Percentiles rank a stretch among this genome's conserved stretches.
Conservation (phyloP, 2,797 vertebrate genomes). For the Cuniculus paca region DNA sequence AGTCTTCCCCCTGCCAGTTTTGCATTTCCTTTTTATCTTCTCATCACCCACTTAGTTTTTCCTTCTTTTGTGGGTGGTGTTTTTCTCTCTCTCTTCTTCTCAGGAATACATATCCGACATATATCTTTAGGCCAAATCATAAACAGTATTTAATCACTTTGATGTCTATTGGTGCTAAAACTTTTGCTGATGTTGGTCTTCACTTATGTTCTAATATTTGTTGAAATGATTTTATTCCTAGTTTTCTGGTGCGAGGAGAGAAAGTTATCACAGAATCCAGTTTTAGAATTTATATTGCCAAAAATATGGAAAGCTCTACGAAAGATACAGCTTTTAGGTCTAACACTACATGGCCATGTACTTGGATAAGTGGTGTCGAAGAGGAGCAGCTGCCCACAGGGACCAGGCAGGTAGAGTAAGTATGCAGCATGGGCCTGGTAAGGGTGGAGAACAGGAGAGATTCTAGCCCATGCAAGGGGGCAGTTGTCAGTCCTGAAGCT, state of each 20-base stretch:
- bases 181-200: constrained; percentile 7
- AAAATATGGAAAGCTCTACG: not conserved
- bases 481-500: not conserved
- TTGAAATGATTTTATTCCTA: not conserved
- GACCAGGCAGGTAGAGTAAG: not conserved
- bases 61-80: not conserved
- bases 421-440: not conserved
- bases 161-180: not conserved
- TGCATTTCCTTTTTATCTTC: not conserved
- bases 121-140: not conserved
- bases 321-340: not conserved
- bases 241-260: not conserved
- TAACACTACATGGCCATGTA: not conserved
- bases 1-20: not conserved
- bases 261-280: not conserved
- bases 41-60: not conserved
- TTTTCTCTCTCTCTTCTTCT: not conserved
- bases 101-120: not conserved
- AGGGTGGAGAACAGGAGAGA: not conserved
- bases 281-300: not conserved
- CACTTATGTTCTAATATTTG: constrained; percentile 4
- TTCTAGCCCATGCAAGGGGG: not conserved
- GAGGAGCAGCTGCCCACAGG: not conserved
- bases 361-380: not conserved
- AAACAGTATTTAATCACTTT: not conserved